A percentile compares a stretch with the other conserved stretches of the same genome.
These are phyloP conservation scores for Mechanitis mazaeus DNA, from an alignment of 2,888 invertebrate genomes.

Conservation along the genomic window DNA sequence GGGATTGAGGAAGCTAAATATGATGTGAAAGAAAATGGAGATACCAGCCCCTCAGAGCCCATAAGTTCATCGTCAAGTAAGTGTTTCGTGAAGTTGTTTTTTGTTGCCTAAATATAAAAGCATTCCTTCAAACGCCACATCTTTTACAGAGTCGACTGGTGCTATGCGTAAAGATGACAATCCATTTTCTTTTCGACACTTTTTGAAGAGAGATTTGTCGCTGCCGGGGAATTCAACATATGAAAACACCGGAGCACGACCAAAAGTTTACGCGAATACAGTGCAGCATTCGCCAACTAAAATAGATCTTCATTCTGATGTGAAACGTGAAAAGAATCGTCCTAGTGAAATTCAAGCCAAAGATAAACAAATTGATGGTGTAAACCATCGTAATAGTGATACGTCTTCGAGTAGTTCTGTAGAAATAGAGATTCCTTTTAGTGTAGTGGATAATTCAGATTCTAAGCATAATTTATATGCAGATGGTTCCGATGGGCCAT, in stretches of 20 bases:
- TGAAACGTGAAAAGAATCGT: slow-evolving; percentile 57
- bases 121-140: slow-evolving; percentile 45
- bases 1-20: slow-evolving; percentile 71
- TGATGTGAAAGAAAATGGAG: slow-evolving; percentile 62
- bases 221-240: slow-evolving; percentile 76
- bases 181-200: slow-evolving; percentile 91
- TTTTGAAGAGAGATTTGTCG: slow-evolving; percentile 81
- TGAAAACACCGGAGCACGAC: slow-evolving; percentile 84
- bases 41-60: slow-evolving; percentile 52
- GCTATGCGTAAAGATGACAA: slow-evolving; percentile 81
- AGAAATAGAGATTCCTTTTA: slow-evolving; percentile 69
- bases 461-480: slow-evolving; percentile 70
- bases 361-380: slow-evolving; percentile 53
- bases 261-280: slow-evolving; percentile 80
- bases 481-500: slow-evolving; percentile 56
- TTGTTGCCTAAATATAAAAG: slow-evolving; percentile 63
- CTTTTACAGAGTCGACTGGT: slow-evolving; percentile 64
- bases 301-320: slow-evolving; percentile 52
- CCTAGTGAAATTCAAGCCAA: slow-evolving; percentile 54
- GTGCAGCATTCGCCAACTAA: slow-evolving; percentile 70
- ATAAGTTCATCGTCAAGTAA: slow-evolving; percentile 66
- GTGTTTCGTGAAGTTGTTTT: slow-evolving; percentile 69
- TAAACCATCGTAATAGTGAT: slow-evolving; percentile 52
- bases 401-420: slow-evolving; percentile 66
- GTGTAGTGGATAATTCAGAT: slow-evolving; percentile 68